A percentile compares a stretch with the other conserved stretches of the same genome.
Evolutionary conservation across 2,113 vertebrate genomes (phyloP).

Genomic region (Rhinoderma darwinii): DNA sequence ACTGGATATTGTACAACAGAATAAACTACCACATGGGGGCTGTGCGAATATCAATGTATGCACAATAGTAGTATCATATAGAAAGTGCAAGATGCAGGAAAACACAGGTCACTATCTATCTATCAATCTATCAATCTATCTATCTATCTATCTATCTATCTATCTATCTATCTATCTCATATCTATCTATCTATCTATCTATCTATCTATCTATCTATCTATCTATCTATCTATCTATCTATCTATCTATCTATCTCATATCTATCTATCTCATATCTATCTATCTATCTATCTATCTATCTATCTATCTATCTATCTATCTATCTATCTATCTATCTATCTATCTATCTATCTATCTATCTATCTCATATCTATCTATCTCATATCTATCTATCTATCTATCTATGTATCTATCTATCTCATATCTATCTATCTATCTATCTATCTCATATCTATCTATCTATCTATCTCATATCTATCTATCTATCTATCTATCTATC

Average conservation of each 20-base stretch:
- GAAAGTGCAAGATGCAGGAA: background rate
- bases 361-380: background rate
- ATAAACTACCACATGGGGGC: background rate
- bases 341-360: background rate
- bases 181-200: slow-evolving; percentile 1
- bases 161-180: background rate
- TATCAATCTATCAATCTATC: background rate
- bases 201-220: slow-evolving; percentile 6
- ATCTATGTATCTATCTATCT: slow-evolving; percentile 2
- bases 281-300: background rate
- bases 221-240: slow-evolving; percentile 19
- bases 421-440: slow-evolving; percentile 20
- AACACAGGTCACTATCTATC: too few species aligned
- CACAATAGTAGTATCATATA: background rate
- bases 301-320: background rate
- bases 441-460: too few species aligned
- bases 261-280: too few species aligned
- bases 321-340: too few species aligned
- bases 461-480: too few species aligned
- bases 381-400: slow-evolving; percentile 1
- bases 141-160: too few species aligned
- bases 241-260: slow-evolving; percentile 7
- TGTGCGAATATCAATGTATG: background rate
- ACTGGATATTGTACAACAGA: slow-evolving; percentile 7
- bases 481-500: background rate